Conservation (phyloP, 1,140 invertebrate genomes). For the Bombus vancouverensis region DNA sequence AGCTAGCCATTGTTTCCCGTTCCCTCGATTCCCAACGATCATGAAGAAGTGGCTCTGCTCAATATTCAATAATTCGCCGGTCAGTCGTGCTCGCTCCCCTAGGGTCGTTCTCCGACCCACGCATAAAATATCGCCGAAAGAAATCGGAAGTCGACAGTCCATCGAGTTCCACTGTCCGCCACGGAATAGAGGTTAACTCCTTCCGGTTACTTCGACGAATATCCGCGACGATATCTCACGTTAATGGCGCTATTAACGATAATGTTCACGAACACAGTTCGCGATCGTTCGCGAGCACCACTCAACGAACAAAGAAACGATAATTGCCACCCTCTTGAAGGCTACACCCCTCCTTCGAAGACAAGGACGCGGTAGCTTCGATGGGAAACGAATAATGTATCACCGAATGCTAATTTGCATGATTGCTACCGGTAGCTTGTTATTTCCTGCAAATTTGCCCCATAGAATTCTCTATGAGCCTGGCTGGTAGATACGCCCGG, state of each 20-base stretch:
- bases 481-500: too few species aligned
- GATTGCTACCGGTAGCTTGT: slow-evolving; percentile 17
- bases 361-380: background rate
- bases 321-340: slow-evolving; percentile 30
- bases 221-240: slow-evolving; percentile 65
- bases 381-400: slow-evolving; percentile 34
- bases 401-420: slow-evolving; percentile 2
- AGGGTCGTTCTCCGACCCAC: slow-evolving; percentile 46
- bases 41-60: slow-evolving; percentile 65
- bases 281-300: slow-evolving; percentile 26
- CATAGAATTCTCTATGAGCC: slow-evolving; percentile 10
- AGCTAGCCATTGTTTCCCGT: slow-evolving; percentile 62
- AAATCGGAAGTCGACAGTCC: slow-evolving; percentile 69
- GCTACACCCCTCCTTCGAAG: background rate
- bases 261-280: slow-evolving; percentile 24
- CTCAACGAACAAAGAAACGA: slow-evolving; percentile 41
- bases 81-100: slow-evolving; percentile 21
- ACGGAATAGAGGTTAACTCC: slow-evolving; percentile 75
- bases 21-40: slow-evolving; percentile 30
- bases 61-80: slow-evolving; percentile 75
- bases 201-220: slow-evolving; percentile 68
- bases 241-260: slow-evolving; percentile 69
- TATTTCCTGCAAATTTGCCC: slow-evolving; percentile 9
- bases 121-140: slow-evolving; percentile 74
- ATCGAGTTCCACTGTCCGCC: slow-evolving; percentile 62